phyloP scores from a whole-genome alignment of 1,140 invertebrate genomes.

The Dreissena rostriformis region DNA sequence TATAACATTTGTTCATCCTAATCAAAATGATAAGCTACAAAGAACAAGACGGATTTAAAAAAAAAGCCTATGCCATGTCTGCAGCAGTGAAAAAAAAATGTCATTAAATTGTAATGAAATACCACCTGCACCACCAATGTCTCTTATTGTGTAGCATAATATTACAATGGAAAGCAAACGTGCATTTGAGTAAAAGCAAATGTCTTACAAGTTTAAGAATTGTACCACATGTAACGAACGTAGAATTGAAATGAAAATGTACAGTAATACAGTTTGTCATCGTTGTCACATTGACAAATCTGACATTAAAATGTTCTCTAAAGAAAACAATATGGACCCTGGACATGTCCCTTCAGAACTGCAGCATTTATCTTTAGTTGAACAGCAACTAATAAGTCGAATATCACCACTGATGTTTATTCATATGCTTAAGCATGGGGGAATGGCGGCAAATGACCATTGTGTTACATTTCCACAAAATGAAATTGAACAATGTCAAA shows the following conservation, averaged over 20 bases:
- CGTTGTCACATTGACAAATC: slow-evolving; percentile 38
- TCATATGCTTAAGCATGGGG: slow-evolving; percentile 51
- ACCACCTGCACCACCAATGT: slow-evolving; percentile 20
- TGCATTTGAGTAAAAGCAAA: slow-evolving; percentile 45
- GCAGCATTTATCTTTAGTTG: slow-evolving; percentile 30
- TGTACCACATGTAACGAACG: slow-evolving; percentile 40
- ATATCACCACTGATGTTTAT: slow-evolving; percentile 45
- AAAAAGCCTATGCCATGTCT: not conserved
- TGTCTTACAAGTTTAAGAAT: slow-evolving; percentile 5
- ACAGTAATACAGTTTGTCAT: slow-evolving; percentile 20
- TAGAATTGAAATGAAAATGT: slow-evolving; percentile 21
- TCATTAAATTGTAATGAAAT: not conserved
- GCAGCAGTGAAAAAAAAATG: not conserved
- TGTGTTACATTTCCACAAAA: slow-evolving; percentile 56
- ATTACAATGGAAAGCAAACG: slow-evolving; percentile 14
- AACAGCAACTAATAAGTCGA: slow-evolving; percentile 47
- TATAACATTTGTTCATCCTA: no score
- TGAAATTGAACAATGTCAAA: slow-evolving; percentile 48
- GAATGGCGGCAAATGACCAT: slow-evolving; percentile 43
- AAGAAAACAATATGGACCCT: slow-evolving; percentile 54
- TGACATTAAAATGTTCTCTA: slow-evolving; percentile 49
- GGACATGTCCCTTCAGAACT: slow-evolving; percentile 26
- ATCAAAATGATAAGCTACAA: no score
- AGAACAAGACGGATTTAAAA: not conserved
- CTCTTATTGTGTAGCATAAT: not conserved